Percentiles rank a stretch among this genome's conserved stretches.
Conservation (phyloP, 2,113 vertebrate species). For the Capricornis sumatraensis region DNA sequence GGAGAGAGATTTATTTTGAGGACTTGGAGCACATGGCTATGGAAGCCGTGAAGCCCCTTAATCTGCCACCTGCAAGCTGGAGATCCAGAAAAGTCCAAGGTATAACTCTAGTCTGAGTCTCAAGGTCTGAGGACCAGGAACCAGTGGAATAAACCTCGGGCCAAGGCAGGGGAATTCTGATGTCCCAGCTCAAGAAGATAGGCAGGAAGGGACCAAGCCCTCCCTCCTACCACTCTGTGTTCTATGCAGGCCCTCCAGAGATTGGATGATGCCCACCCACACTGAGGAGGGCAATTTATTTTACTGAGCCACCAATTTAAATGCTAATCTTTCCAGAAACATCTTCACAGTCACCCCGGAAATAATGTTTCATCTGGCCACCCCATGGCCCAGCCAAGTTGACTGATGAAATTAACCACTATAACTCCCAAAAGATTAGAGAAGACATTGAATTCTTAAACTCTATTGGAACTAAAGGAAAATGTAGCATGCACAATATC, state of each 20-base stretch:
- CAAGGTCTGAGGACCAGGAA: neutral
- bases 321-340: neutral
- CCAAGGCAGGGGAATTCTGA: neutral
- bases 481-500: neutral
- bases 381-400: neutral
- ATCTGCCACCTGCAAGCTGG: neutral
- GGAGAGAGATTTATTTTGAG: neutral
- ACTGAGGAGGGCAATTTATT: neutral
- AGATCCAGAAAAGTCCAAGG: neutral
- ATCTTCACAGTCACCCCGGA: neutral
- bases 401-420: neutral
- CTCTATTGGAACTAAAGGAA: neutral
- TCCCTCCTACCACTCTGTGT: neutral
- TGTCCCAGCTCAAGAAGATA: neutral
- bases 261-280: neutral
- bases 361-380: neutral
- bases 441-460: neutral
- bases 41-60: neutral
- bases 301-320: neutral
- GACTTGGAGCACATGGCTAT: neutral
- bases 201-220: neutral
- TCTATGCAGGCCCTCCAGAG: neutral
- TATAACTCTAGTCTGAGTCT: neutral
- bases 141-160: neutral
- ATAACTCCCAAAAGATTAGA: neutral